Evolutionary conservation across 2,888 invertebrate genomes (phyloP).

Genomic region (Argyra leucocephala): DNA sequence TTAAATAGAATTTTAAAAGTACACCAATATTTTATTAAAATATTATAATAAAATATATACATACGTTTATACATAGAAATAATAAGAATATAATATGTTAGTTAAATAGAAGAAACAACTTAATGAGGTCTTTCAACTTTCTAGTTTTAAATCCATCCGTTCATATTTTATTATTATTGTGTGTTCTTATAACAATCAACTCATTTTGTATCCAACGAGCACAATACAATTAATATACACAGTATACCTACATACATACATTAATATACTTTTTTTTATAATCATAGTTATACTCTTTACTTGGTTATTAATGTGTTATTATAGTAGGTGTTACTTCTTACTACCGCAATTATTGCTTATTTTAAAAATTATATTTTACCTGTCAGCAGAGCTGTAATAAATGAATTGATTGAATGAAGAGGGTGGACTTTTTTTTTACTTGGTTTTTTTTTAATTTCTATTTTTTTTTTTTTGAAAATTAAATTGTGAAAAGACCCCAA

Average conservation of each 20-base stretch:
- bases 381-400: not conserved
- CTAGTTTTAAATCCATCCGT: not conserved
- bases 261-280: no score
- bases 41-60: no score
- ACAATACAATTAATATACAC: no score
- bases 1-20: no score
- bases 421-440: not conserved
- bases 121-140: slow-evolving; percentile 11
- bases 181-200: no score
- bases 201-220: no score
- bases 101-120: not conserved
- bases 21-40: no score
- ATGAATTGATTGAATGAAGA: not conserved
- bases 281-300: not conserved
- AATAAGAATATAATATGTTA: no score
- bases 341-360: not conserved
- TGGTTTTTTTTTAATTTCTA: no score
- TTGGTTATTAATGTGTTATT: not conserved
- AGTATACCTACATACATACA: no score
- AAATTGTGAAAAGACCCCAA: not conserved
- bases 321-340: not conserved
- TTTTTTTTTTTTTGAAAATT: not conserved
- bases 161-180: no score
- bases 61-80: no score
- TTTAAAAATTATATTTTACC: not conserved